Conservation (phyloP, 2,113 vertebrate species). For the Chitala chitala region DNA sequence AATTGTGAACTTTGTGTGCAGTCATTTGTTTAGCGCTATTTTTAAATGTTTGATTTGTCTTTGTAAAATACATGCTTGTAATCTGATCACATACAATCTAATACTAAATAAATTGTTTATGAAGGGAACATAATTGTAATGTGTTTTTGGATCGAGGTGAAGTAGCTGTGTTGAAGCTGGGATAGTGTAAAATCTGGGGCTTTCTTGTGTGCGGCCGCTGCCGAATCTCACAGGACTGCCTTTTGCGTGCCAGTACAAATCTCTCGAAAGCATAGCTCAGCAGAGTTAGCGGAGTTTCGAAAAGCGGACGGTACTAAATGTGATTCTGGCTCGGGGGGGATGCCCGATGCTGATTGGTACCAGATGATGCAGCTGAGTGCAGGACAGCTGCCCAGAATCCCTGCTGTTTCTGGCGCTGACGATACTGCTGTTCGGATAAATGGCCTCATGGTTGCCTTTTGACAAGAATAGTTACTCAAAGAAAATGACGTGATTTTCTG, state of each 20-base stretch:
- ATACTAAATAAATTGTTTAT: slow-evolving; percentile 5
- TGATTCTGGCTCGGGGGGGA: neutral
- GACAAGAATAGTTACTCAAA: neutral
- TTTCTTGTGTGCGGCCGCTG: neutral
- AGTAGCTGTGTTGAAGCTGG: neutral
- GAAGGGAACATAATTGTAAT: slow-evolving; percentile 7
- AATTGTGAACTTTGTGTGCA: neutral
- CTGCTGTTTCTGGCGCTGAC: neutral
- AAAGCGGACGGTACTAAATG: neutral
- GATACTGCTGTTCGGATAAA: neutral
- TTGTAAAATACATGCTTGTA: neutral
- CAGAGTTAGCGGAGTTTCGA: neutral
- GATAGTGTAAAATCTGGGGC: neutral
- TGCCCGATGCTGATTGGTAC: neutral
- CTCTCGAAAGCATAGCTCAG: too few species aligned
- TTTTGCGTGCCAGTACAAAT: neutral
- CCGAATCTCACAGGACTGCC: neutral
- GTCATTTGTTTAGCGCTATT: neutral
- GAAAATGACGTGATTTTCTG: neutral
- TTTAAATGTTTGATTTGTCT: slow-evolving; percentile 1
- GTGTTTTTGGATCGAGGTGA: neutral
- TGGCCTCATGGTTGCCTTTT: neutral
- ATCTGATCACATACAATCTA: neutral
- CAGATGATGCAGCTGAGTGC: slow-evolving; percentile 13
- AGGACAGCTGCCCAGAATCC: neutral